Base-by-base conservation (phyloP, 1,140 invertebrate genomes). In the Drosophila equinoxialis region DNA sequence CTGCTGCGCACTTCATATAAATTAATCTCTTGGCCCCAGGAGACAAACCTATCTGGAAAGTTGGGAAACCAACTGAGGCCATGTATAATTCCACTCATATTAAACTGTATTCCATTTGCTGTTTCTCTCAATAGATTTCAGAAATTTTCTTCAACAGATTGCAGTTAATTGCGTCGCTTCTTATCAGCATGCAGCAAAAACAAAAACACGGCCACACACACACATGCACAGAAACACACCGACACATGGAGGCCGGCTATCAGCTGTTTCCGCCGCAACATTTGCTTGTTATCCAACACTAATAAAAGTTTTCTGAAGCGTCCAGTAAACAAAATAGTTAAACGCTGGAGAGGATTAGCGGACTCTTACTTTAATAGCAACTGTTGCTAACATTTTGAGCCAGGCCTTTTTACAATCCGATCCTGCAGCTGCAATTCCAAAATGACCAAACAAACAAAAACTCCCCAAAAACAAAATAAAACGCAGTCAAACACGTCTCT, bases 11-110 rank as follows among this genome's bases (percentile, higher is more conserved):
- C 94, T 93, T 97, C 96, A 84, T 97, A 97, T 30, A 97, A 93
- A 92, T 94, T 95, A 81, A 98, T 95, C 86, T 98, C 97, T 55
- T 96, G 95, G 17, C 96, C 96, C 96, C 97, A 97, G 37, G 96
- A 96, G 62, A 98, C 95, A 87, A 97, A 97, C 86, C 96, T 96
- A 82, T 97, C 94, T 4, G 93, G 93, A 81, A 95, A 94, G 30
- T 95, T 93, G 2, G 96, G 96, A 45, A 96, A 96, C 97, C 97
- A 98, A 79, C 95, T 94, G 11, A 97, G 94, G 80, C 97, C 97
- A 62, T 95, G 92, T 91, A 94, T 94, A 63, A 79, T 91, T 48
- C 84, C 87, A 72, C 84, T 91, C 90, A 91, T 91, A 26, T 48
- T 80, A 11, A 35, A 30, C 30, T 42, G 11, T 60, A 66, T 72